These are phyloP conservation scores for Felis chaus DNA, from an alignment of 2,113 vertebrate species.

Conservation along the genomic window DNA sequence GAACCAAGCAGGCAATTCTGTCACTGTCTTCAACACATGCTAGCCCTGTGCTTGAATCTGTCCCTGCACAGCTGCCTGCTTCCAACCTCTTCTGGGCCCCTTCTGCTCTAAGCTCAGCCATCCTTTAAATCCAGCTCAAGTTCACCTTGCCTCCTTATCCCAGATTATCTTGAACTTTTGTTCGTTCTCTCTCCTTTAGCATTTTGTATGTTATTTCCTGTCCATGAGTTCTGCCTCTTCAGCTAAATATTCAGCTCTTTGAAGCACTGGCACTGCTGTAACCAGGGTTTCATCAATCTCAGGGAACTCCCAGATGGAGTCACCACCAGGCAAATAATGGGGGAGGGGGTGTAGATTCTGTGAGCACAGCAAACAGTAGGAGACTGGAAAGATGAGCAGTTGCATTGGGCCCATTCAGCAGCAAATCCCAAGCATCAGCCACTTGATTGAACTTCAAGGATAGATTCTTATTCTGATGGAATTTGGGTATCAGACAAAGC, in stretches of 20 bases:
- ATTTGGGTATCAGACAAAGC: neutral
- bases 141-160: neutral
- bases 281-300: neutral
- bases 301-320: neutral
- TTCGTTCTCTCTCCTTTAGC: neutral
- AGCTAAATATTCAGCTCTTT: neutral
- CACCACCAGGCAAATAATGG: neutral
- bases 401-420: neutral
- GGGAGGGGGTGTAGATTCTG: no score
- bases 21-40: neutral
- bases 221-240: neutral
- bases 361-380: neutral
- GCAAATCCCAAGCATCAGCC: neutral
- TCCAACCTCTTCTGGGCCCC: neutral
- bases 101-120: neutral
- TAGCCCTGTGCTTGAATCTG: neutral
- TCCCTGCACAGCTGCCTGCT: neutral
- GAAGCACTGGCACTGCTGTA: neutral
- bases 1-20: neutral
- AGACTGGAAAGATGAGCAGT: neutral
- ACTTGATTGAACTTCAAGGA: neutral
- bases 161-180: neutral
- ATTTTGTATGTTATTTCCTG: neutral
- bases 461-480: neutral
- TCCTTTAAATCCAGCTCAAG: neutral